These are phyloP conservation scores for Lysandra coridon DNA, from an alignment of 2,888 invertebrate species.

Conservation along the genomic window DNA sequence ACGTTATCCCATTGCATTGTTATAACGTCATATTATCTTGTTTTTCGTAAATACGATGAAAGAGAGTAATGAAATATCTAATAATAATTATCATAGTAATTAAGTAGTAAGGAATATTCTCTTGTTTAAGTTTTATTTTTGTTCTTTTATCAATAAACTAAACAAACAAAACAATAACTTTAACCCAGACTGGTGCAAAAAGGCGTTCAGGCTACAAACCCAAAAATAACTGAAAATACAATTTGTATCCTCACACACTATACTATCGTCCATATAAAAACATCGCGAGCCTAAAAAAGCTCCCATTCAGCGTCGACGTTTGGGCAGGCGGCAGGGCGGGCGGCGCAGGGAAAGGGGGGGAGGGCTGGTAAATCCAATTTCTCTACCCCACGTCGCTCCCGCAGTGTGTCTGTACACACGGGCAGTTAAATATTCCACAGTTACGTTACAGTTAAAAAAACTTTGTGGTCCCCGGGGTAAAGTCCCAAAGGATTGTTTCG, in stretches of 20 bases:
- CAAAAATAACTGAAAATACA: neutral
- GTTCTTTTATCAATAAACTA: no score
- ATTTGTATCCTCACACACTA: neutral
- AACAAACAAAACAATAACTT: no score
- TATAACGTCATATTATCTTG: no score
- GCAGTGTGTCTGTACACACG: neutral
- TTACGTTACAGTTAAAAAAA: neutral
- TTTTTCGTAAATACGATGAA: no score
- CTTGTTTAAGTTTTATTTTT: no score
- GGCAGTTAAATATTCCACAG: neutral
- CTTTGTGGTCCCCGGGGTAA: neutral
- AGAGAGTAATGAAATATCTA: no score
- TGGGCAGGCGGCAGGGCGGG: neutral
- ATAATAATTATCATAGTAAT: no score
- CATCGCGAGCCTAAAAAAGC: neutral
- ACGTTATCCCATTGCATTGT: no score
- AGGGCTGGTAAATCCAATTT: constrained; percentile 16
- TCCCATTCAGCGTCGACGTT: neutral
- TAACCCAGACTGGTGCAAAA: no score
- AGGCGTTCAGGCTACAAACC: neutral
- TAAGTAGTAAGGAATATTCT: no score
- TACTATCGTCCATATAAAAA: neutral
- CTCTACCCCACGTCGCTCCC: constrained; percentile 6
- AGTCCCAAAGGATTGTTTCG: no score
- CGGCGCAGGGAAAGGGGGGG: neutral